A percentile compares a stretch with the other conserved stretches of the same genome.
These are phyloP conservation scores for Babylonia areolata DNA, from an alignment of 1,140 invertebrate species.

Conservation along the genomic window DNA sequence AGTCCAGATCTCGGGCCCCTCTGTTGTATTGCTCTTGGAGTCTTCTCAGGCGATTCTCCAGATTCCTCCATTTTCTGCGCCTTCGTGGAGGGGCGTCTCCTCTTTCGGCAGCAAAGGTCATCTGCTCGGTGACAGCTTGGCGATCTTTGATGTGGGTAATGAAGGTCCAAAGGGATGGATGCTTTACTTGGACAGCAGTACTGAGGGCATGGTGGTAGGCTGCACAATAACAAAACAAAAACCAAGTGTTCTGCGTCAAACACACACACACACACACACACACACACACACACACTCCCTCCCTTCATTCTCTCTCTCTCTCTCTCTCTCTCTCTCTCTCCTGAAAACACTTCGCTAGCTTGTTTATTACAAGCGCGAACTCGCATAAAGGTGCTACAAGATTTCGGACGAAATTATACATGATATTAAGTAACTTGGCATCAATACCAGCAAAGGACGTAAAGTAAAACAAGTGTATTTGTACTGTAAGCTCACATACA, in stretches of 20 bases:
- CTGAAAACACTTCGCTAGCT: slow-evolving; percentile 10
- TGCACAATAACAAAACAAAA: slow-evolving; percentile 14
- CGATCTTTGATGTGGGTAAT: slow-evolving; percentile 8
- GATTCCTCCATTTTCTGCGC: slow-evolving; percentile 6
- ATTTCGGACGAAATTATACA: slow-evolving; percentile 16
- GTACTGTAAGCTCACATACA: no score
- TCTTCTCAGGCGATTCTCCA: slow-evolving; percentile 14
- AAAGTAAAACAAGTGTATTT: no score
- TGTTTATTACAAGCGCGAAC: slow-evolving; percentile 15
- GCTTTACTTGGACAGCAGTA: slow-evolving; percentile 3
- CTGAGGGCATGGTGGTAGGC: slow-evolving; percentile 2
- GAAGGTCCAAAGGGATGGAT: slow-evolving; percentile 10
- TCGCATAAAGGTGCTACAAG: slow-evolving; percentile 1
- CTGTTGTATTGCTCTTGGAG: slow-evolving; percentile 14
- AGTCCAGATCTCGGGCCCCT: slow-evolving; percentile 3
- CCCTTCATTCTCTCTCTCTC: neutral
- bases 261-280: slow-evolving; percentile 14
- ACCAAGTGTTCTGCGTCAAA: slow-evolving; percentile 5
- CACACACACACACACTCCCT: neutral
- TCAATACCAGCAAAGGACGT: slow-evolving; percentile 1
- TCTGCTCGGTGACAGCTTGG: slow-evolving; percentile 13
- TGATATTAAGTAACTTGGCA: slow-evolving; percentile 12
- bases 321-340: no score
- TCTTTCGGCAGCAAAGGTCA: slow-evolving; percentile 6
- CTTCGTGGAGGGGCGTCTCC: slow-evolving; percentile 12